phyloP scores from a whole-genome alignment of 2,797 vertebrate species.

The Leptodactylus fallax region DNA sequence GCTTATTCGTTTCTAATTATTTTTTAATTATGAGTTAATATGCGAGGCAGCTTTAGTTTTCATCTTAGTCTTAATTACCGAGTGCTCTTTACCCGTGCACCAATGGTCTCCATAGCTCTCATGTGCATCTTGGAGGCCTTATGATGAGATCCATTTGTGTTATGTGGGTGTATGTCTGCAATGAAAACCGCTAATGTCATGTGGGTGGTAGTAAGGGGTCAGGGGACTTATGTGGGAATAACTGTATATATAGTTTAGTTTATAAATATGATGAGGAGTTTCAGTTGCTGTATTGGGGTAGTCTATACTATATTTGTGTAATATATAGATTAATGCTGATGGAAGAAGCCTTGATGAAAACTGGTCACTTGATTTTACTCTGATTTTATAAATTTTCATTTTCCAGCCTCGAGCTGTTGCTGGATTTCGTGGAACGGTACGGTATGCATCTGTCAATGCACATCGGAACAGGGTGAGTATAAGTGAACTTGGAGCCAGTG shows the following conservation, averaged over 20 bases:
- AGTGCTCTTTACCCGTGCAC: constrained; percentile 18
- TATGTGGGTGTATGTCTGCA: not conserved
- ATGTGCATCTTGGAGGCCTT: not conserved
- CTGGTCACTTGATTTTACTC: not conserved
- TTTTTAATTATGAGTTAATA: constrained; percentile 40
- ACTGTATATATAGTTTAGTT: too few species aligned
- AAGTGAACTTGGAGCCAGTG: not conserved
- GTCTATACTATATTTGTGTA: not conserved
- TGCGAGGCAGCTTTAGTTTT: constrained; percentile 51
- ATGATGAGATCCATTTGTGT: not conserved
- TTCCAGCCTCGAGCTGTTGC: constrained; percentile 93
- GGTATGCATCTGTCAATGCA: constrained; percentile 96
- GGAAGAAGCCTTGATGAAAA: not conserved
- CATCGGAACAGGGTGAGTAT: constrained; percentile 93
- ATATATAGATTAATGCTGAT: not conserved
- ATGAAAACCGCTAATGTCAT: not conserved
- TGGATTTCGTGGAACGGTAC: constrained; percentile 96
- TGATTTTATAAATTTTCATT: constrained; percentile 24
- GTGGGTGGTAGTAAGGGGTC: not conserved
- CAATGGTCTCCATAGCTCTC: constrained; percentile 27
- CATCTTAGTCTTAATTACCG: constrained; percentile 50
- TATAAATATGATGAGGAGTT: too few species aligned
- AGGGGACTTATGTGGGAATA: too few species aligned
- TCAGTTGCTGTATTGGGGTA: too few species aligned
- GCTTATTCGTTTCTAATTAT: not conserved